Evolutionary conservation across 2,113 vertebrate species (phyloP).

Genomic region (Lontra canadensis): DNA sequence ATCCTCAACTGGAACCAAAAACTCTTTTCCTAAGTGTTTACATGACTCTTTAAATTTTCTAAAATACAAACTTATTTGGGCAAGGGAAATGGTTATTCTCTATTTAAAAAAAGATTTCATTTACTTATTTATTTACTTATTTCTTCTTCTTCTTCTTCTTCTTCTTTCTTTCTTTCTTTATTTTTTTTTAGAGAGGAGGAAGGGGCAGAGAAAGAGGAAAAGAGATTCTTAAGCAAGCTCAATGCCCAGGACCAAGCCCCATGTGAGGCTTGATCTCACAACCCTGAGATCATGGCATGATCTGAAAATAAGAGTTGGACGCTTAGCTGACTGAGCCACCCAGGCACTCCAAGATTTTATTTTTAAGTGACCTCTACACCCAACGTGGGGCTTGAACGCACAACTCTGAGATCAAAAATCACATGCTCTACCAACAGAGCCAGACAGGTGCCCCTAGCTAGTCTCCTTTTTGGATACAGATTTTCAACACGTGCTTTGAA

Average conservation of each 20-base stretch:
- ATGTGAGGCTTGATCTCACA: background rate
- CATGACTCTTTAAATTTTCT: background rate
- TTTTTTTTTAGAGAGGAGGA: background rate
- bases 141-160: background rate
- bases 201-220: background rate
- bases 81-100: background rate
- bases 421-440: background rate
- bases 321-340: background rate
- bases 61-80: background rate
- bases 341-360: background rate
- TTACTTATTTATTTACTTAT: background rate
- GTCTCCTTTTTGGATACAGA: background rate
- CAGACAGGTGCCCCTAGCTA: background rate
- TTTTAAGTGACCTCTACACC: background rate
- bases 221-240: background rate
- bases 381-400: background rate
- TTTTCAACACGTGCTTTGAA: background rate
- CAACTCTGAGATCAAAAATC: background rate
- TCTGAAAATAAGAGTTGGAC: background rate
- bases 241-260: background rate
- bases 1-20: background rate
- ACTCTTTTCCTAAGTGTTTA: conserved; percentile 37
- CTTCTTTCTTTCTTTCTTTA: background rate
- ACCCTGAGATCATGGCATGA: background rate
- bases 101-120: background rate